These are phyloP conservation scores for Frieseomelitta varia DNA, from an alignment of 1,140 invertebrate species.

Conservation along the genomic window DNA sequence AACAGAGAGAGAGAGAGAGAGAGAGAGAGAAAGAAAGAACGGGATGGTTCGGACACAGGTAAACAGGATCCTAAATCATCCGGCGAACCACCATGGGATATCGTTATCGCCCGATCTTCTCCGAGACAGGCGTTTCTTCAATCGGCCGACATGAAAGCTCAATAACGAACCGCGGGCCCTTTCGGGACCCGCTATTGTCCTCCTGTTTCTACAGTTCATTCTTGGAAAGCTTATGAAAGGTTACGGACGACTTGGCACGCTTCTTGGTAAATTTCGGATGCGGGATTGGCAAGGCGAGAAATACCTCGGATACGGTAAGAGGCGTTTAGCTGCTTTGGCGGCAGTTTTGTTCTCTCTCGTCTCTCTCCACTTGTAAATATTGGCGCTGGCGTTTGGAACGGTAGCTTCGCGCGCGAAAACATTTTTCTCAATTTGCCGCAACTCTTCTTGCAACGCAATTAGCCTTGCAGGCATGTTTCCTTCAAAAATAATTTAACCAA, in stretches of 20 bases:
- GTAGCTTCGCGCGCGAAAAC: not conserved
- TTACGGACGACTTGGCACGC: not conserved
- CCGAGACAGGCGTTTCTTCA: slow-evolving; percentile 9
- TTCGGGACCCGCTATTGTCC: slow-evolving; percentile 13
- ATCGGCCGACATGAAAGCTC: not conserved
- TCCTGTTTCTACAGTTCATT: not conserved
- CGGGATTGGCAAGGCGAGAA: slow-evolving; percentile 20
- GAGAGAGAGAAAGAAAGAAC: not conserved
- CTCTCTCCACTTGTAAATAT: not conserved
- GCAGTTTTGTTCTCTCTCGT: not conserved
- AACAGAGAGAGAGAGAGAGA: too few relatives aligned
- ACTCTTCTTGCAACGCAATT: too few relatives aligned
- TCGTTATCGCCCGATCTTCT: slow-evolving; percentile 39
- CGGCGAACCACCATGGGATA: slow-evolving; percentile 27
- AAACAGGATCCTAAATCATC: slow-evolving; percentile 57
- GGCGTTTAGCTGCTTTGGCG: not conserved
- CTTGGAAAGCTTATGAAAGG: slow-evolving; percentile 9
- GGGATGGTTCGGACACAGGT: slow-evolving; percentile 12
- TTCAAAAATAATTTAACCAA: too few relatives aligned
- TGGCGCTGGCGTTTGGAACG: too few relatives aligned
- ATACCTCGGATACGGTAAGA: slow-evolving; percentile 1
- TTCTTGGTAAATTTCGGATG: not conserved
- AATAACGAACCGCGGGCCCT: not conserved
- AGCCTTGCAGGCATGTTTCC: too few relatives aligned
- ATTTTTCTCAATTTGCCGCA: too few relatives aligned